Evolutionary conservation across 2,888 invertebrate species (phyloP).

Genomic region (Bombylius major): DNA sequence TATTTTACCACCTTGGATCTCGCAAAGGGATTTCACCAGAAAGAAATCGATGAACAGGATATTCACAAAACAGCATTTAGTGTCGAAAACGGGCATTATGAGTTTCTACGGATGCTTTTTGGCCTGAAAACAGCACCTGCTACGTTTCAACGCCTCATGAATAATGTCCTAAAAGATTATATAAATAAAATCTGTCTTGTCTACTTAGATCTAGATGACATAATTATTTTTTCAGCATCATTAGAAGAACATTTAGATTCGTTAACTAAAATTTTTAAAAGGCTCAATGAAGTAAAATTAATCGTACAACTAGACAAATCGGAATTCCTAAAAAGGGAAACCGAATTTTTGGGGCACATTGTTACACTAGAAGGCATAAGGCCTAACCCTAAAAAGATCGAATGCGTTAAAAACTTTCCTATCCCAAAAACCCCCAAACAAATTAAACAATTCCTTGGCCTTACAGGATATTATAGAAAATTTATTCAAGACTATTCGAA

Average conservation of each 20-base stretch:
- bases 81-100: slow-evolving; percentile 8
- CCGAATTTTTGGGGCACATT: slow-evolving; percentile 5
- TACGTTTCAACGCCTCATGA: slow-evolving; percentile 16
- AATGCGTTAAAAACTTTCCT: neutral
- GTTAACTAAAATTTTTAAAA: neutral
- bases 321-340: slow-evolving; percentile 6
- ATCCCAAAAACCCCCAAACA: neutral
- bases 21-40: slow-evolving; percentile 13
- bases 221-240: slow-evolving; percentile 18
- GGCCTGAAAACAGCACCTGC: slow-evolving; percentile 8
- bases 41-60: slow-evolving; percentile 10
- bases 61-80: slow-evolving; percentile 13
- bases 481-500: slow-evolving; percentile 1
- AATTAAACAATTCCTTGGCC: slow-evolving; percentile 4
- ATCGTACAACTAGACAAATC: slow-evolving; percentile 6
- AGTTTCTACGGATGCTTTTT: slow-evolving; percentile 8
- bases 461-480: slow-evolving; percentile 9
- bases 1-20: slow-evolving; percentile 19
- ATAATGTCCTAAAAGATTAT: slow-evolving; percentile 16
- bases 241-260: slow-evolving; percentile 16
- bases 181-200: slow-evolving; percentile 19
- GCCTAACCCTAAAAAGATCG: slow-evolving; percentile 5
- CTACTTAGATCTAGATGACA: slow-evolving; percentile 20
- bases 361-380: neutral
- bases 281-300: neutral